A percentile compares a stretch with the other conserved stretches of the same genome.
Conservation (phyloP, 2,797 vertebrate species). For the Mormyrops boulengeri region DNA sequence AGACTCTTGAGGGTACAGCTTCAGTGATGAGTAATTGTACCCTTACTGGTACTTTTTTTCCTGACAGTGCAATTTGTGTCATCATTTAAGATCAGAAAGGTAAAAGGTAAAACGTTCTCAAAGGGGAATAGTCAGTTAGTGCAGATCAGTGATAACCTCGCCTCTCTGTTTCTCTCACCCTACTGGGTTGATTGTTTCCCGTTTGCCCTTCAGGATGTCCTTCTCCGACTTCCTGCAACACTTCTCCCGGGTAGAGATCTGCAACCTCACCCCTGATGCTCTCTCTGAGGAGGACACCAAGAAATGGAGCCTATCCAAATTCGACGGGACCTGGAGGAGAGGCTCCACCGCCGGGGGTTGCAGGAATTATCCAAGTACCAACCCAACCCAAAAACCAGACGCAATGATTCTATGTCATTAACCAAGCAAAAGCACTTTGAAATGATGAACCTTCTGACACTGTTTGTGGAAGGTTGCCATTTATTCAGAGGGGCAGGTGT, state of each 20-base stretch:
- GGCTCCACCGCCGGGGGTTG: slow-evolving; percentile 81
- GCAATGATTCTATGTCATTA: background rate
- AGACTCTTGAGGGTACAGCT: background rate
- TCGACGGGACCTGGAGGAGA: slow-evolving; percentile 72
- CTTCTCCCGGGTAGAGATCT: slow-evolving; percentile 78
- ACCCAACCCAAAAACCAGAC: background rate
- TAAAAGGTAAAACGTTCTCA: background rate
- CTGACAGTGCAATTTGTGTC: background rate
- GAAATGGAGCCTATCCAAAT: slow-evolving; percentile 73
- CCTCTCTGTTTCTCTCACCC: background rate
- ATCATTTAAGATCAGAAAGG: background rate
- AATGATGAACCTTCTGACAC: background rate
- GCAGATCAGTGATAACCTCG: too few species aligned
- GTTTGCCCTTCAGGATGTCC: slow-evolving; percentile 66
- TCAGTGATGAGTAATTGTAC: background rate
- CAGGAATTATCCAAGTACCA: slow-evolving; percentile 13
- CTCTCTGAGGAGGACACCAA: slow-evolving; percentile 57
- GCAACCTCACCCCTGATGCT: slow-evolving; percentile 78
- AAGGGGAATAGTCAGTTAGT: background rate
- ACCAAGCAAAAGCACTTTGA: background rate
- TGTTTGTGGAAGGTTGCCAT: background rate
- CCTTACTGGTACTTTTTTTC: background rate
- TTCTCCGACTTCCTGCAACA: slow-evolving; percentile 72
- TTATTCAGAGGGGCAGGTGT: background rate
- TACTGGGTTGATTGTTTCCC: background rate